phyloP scores from a whole-genome alignment of 2,888 invertebrate species.

The Ochropacha duplaris region DNA sequence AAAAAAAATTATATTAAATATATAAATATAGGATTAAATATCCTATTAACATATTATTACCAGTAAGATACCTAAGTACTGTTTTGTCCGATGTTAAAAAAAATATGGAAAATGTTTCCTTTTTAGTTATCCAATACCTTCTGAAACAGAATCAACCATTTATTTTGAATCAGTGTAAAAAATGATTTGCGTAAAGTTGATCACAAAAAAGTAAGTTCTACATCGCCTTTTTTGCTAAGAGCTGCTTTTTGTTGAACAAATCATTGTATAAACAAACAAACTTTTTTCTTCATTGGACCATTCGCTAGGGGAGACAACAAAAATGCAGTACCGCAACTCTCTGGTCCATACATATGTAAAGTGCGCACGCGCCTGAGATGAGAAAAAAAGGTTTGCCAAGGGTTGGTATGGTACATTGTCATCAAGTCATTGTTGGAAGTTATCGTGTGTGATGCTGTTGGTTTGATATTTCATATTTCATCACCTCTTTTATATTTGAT shows the following conservation, averaged over 20 bases:
- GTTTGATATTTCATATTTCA: slow-evolving; percentile 45
- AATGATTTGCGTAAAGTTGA: too few relatives aligned
- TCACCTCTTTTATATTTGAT: slow-evolving; percentile 31
- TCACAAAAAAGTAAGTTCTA: too few relatives aligned
- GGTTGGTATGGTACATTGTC: slow-evolving; percentile 8
- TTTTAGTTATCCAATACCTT: too few relatives aligned
- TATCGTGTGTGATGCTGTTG: slow-evolving; percentile 33
- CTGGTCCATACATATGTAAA: slow-evolving; percentile 26
- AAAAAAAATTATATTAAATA: too few relatives aligned
- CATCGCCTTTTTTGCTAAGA: too few relatives aligned
- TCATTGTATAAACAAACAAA: slow-evolving; percentile 5
- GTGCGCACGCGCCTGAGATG: slow-evolving; percentile 46
- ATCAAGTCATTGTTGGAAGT: slow-evolving; percentile 4
- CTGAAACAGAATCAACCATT: too few relatives aligned
- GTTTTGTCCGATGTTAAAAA: too few relatives aligned
- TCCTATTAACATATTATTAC: too few relatives aligned
- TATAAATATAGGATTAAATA: too few relatives aligned
- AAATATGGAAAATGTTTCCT: too few relatives aligned
- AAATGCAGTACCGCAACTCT: neutral
- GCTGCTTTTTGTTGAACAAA: neutral
- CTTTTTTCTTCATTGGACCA: slow-evolving; percentile 11
- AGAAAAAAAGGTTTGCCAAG: slow-evolving; percentile 27
- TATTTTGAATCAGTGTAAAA: too few relatives aligned
- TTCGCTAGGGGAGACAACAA: neutral
- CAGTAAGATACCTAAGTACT: too few relatives aligned